Conservation (phyloP, 2,797 vertebrate species). For the Menidia menidia region DNA sequence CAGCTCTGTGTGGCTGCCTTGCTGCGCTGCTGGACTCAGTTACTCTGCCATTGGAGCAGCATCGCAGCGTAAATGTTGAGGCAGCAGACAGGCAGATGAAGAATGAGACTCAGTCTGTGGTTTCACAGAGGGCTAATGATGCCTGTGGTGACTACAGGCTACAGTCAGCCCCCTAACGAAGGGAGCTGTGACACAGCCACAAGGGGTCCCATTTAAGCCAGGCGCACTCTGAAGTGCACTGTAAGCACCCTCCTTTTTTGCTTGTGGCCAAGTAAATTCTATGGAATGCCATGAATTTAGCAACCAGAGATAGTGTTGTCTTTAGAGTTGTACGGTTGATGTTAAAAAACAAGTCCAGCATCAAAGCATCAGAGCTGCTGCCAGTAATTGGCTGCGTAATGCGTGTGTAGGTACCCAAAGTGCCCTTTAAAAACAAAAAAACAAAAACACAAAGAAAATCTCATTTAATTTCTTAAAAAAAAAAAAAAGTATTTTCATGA, state of each 20-base stretch:
- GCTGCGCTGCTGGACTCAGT: constrained; percentile 69
- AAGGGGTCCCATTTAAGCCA: constrained; percentile 85
- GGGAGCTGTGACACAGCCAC: constrained; percentile 87
- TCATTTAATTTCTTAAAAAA: constrained; percentile 21
- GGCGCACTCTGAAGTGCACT: constrained; percentile 84
- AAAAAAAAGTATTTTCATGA: constrained; percentile 4
- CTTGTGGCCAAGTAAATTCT: constrained; percentile 81
- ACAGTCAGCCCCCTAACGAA: constrained; percentile 87
- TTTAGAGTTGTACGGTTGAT: constrained; percentile 62
- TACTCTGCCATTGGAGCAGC: constrained; percentile 71
- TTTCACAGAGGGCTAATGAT: constrained; percentile 87
- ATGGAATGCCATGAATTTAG: constrained; percentile 77
- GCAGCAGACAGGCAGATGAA: constrained; percentile 86
- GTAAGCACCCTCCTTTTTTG: constrained; percentile 82
- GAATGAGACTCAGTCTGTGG: constrained; percentile 85
- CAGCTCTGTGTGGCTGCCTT: constrained; percentile 64
- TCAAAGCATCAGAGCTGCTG: constrained; percentile 64
- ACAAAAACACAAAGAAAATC: constrained; percentile 42
- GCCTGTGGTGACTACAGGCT: constrained; percentile 86
- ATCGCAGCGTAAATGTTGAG: constrained; percentile 75
- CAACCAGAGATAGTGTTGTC: constrained; percentile 70
- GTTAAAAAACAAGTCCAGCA: constrained; percentile 73
- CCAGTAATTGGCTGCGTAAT: constrained; percentile 76
- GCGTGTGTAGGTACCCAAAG: constrained; percentile 47
- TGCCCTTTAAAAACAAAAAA: constrained; percentile 31